A percentile compares a stretch with the other conserved stretches of the same genome.
phyloP scores from a whole-genome alignment of 2,113 vertebrate genomes.

The Cromileptes altivelis region DNA sequence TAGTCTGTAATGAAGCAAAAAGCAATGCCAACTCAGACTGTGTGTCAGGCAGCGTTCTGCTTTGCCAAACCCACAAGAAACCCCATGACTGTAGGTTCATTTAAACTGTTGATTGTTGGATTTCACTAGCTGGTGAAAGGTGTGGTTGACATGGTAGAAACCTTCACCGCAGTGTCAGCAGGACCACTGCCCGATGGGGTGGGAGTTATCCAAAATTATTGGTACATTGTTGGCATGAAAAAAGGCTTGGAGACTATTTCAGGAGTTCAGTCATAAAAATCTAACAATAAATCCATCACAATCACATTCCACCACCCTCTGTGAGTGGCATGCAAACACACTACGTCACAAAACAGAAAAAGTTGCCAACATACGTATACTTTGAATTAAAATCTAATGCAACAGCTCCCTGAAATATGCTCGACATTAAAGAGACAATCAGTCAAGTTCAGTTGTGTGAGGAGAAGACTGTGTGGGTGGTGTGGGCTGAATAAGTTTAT shows the following conservation, averaged over 20 bases:
- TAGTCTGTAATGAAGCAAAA: slow-evolving; percentile 29
- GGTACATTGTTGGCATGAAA: slow-evolving; percentile 1
- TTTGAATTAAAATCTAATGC: slow-evolving; percentile 36
- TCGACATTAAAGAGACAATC: slow-evolving; percentile 49
- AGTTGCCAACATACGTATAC: slow-evolving; percentile 10
- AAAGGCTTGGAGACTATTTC: neutral
- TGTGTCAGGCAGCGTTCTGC: slow-evolving; percentile 21
- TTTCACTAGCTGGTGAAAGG: slow-evolving; percentile 41
- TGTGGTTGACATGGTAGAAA: slow-evolving; percentile 26
- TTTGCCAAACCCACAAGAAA: slow-evolving; percentile 45
- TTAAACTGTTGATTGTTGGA: slow-evolving; percentile 17
- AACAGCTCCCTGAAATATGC: slow-evolving; percentile 32
- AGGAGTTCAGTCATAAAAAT: slow-evolving; percentile 29
- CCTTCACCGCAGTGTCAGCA: slow-evolving; percentile 5
- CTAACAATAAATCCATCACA: slow-evolving; percentile 26
- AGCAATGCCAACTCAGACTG: slow-evolving; percentile 23
- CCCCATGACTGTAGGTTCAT: slow-evolving; percentile 13
- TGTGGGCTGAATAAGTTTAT: slow-evolving; percentile 60
- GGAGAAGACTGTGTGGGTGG: slow-evolving; percentile 24
- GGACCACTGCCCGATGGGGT: slow-evolving; percentile 6
- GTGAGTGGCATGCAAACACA: neutral
- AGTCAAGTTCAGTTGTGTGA: slow-evolving; percentile 36
- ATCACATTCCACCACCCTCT: slow-evolving; percentile 43
- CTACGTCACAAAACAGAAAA: neutral
- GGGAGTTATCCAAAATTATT: slow-evolving; percentile 15